These are phyloP conservation scores for Calephelis perditalis DNA, from an alignment of 2,888 invertebrate genomes.

Conservation along the genomic window DNA sequence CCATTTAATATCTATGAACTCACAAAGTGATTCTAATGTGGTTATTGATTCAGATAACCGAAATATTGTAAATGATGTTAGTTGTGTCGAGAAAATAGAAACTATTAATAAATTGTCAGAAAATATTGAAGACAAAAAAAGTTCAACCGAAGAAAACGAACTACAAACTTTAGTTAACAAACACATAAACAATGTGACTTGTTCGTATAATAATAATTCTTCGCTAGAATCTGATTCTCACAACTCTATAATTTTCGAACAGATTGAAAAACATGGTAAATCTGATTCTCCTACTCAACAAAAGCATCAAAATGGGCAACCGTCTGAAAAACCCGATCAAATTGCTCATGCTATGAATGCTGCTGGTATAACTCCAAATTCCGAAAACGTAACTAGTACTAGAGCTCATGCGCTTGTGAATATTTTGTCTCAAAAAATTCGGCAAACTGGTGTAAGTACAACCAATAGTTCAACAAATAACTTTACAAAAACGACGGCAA, in stretches of 20 bases:
- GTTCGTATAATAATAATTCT: conserved; percentile 33
- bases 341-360: conserved; percentile 69
- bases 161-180: conserved; percentile 33
- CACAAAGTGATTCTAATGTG: conserved; percentile 39
- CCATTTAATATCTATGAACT: conserved; percentile 35
- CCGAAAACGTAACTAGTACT: conserved; percentile 39
- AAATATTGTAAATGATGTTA: conserved; percentile 37
- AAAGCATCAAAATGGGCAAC: conserved; percentile 38
- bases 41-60: conserved; percentile 38
- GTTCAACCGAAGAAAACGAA: conserved; percentile 37
- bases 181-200: conserved; percentile 37
- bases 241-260: conserved; percentile 28
- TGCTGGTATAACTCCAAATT: conserved; percentile 57
- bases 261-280: conserved; percentile 26
- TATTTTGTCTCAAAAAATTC: conserved; percentile 71
- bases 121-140: conserved; percentile 41
- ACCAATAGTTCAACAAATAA: conserved; percentile 41
- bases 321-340: conserved; percentile 57
- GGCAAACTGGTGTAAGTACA: conserved; percentile 44
- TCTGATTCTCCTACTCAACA: conserved; percentile 28
- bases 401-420: conserved; percentile 66
- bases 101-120: conserved; percentile 49
- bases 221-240: conserved; percentile 27
- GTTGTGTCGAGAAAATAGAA: conserved; percentile 49
- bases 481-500: conserved; percentile 54